Base-by-base conservation (phyloP, 2,113 vertebrate genomes). In the Corydoras maculifer region DNA sequence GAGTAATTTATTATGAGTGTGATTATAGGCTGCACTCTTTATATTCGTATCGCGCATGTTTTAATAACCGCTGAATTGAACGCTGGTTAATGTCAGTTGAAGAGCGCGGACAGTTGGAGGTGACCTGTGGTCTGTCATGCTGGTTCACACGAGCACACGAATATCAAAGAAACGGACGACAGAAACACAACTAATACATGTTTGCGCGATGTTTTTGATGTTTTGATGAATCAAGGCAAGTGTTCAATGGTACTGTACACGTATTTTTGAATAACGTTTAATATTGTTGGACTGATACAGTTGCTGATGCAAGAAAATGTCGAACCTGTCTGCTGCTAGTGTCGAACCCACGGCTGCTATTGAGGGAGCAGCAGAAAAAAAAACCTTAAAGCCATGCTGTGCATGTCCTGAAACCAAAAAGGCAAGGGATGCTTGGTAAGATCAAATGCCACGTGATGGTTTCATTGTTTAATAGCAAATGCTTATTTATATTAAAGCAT, bases 361-460 rank as follows among this genome's bases (percentile, higher is more conserved):
- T 9, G 80, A 70, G 9, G 60, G 68, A 0, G 74, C 78, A 3
- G 78, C 87, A 74, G 75, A 94, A 83, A 94, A 95, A 87, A 94
- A 94, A 82, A 94, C 95, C 0, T 83, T 99, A 79, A 98, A 89
- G 62, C 84, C 95, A 0, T 98, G 97, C 85, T 99, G 97, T 51
- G 97, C 97, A 48, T 98, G 97, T 79, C 97, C 96, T 0, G 95
- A 99, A 79, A 99, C 97, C 8, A 98, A 98, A 85, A 94, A 93
- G 82, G 92, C 90, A 75, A 85, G 96, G 65, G 96, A 99, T 77
- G 86, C 90, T 29, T 98, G 97, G 97, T 99, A 80, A 88, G 81
- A 1, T 62, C 3, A 62, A n/a, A 53, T 10, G 14, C 4, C 53
- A 32, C 30, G 32, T 54, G 35, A 8, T 43, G 2, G 7, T 43